A percentile compares a stretch with the other conserved stretches of the same genome.
Conservation (phyloP, 1,140 invertebrate genomes). For the Nymphalis io region DNA sequence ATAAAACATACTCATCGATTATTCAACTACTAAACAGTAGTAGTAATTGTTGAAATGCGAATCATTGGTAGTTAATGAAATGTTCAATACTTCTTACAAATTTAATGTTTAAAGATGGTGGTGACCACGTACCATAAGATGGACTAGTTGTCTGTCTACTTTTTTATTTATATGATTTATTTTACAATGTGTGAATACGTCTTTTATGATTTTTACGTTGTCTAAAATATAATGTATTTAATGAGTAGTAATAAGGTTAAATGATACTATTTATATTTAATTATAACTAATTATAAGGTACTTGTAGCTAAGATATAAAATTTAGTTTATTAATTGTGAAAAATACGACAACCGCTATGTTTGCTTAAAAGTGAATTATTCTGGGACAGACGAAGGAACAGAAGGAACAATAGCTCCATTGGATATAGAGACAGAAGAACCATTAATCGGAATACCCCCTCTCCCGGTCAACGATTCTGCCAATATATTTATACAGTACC, state of each 20-base stretch:
- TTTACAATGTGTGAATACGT: not conserved
- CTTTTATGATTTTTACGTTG: not conserved
- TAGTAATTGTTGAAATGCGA: too few relatives aligned
- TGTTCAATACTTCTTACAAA: too few relatives aligned
- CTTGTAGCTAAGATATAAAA: not conserved
- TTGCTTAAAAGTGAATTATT: slow-evolving; percentile 43
- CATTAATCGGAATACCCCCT: slow-evolving; percentile 49
- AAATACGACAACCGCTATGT: slow-evolving; percentile 72
- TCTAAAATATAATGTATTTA: not conserved
- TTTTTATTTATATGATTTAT: not conserved
- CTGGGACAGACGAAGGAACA: slow-evolving; percentile 66
- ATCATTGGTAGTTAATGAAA: too few relatives aligned
- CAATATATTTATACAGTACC: slow-evolving; percentile 68
- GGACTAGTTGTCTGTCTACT: too few relatives aligned
- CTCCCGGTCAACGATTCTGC: slow-evolving; percentile 60
- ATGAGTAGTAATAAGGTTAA: not conserved
- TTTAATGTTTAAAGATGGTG: too few relatives aligned
- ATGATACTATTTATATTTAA: too few relatives aligned
- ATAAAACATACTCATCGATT: too few relatives aligned
- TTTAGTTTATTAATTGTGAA: slow-evolving; percentile 12
- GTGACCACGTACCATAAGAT: too few relatives aligned
- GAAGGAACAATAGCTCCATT: slow-evolving; percentile 60
- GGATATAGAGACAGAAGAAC: slow-evolving; percentile 45
- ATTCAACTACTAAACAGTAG: too few relatives aligned
- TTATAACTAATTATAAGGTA: too few relatives aligned